These are phyloP conservation scores for Pseudopipra pipra DNA, from an alignment of 2,113 vertebrate species.

Conservation along the genomic window DNA sequence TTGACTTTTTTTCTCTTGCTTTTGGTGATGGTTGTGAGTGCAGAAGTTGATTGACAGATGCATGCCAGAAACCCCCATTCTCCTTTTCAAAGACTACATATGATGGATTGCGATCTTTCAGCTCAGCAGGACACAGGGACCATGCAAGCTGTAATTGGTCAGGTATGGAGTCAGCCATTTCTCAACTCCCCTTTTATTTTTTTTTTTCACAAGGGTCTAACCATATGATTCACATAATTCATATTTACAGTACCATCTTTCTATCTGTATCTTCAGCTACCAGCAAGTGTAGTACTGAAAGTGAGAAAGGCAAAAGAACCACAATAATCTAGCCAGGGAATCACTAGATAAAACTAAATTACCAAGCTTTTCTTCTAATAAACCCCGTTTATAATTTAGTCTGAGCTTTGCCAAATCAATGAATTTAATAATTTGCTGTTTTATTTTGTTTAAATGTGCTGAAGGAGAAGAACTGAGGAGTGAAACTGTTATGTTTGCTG, in stretches of 20 bases:
- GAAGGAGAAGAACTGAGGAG: conserved; percentile 56
- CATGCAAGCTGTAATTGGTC: conserved; percentile 88
- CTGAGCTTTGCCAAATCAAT: conserved; percentile 46
- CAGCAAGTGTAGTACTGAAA: conserved; percentile 68
- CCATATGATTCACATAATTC: conserved; percentile 85
- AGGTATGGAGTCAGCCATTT: conserved; percentile 90
- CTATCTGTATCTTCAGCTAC: conserved; percentile 78
- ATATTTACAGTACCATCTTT: conserved; percentile 84
- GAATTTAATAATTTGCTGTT: conserved; percentile 31
- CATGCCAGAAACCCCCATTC: conserved; percentile 83
- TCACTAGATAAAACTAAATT: conserved; percentile 69
- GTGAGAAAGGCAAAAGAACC: conserved; percentile 69
- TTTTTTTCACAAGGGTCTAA: conserved; percentile 76
- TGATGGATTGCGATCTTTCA: conserved; percentile 86
- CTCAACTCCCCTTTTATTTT: conserved; percentile 80
- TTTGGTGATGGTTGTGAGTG: conserved; percentile 86
- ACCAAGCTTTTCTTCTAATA: conserved; percentile 45
- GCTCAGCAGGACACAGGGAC: conserved; percentile 84
- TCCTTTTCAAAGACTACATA: conserved; percentile 85
- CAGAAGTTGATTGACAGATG: conserved; percentile 88
- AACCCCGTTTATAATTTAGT: conserved; percentile 38
- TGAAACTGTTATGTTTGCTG: conserved; percentile 56
- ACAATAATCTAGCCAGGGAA: conserved; percentile 70
- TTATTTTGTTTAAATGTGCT: conserved; percentile 54
- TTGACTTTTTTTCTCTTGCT: conserved; percentile 82